A percentile compares a stretch with the other conserved stretches of the same genome.
These are phyloP conservation scores for Eupithecia tripunctaria DNA, from an alignment of 2,888 invertebrate genomes.

Conservation along the genomic window DNA sequence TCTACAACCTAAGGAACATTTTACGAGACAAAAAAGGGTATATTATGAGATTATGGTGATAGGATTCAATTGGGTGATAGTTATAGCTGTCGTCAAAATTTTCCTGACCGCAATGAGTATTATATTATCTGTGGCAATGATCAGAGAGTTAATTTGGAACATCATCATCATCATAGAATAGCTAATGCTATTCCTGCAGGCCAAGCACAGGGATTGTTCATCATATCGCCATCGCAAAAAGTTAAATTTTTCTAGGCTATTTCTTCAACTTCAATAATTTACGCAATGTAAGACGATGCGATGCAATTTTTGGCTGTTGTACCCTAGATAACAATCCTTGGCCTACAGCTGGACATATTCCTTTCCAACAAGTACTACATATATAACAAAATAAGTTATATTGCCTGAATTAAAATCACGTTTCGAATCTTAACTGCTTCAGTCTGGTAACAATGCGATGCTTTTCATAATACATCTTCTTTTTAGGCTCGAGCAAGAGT, in stretches of 20 bases:
- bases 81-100: no score
- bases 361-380: neutral
- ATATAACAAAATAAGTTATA: no score
- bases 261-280: no score
- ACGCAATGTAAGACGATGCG: no score
- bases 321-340: no score
- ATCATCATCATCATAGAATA: neutral
- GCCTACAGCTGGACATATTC: neutral
- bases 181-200: neutral
- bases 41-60: neutral
- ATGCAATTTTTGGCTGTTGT: no score
- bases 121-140: no score
- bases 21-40: neutral
- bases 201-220: no score
- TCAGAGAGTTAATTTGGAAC: neutral
- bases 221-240: no score
- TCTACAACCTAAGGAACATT: neutral
- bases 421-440: neutral
- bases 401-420: neutral
- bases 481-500: constrained; percentile 93
- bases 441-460: neutral
- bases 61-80: neutral
- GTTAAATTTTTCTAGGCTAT: no score
- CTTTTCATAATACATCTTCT: neutral
- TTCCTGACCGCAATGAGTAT: neutral